Conservation (phyloP, 2,113 vertebrate genomes). For the Calypte anna region DNA sequence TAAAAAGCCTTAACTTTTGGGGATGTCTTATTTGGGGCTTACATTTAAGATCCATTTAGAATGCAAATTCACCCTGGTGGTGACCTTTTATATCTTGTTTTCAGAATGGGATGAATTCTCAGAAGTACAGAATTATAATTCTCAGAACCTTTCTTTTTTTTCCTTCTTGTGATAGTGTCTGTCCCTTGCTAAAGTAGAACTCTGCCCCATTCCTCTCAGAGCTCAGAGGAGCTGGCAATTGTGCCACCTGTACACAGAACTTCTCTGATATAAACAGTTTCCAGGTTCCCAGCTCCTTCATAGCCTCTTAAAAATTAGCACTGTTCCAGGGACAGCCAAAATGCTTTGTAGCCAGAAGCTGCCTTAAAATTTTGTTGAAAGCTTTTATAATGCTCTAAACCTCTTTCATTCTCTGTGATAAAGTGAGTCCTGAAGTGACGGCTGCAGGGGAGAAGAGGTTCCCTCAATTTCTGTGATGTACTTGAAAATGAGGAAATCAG, state of each 20-base stretch:
- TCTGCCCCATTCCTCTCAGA: not conserved
- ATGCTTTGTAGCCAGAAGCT: conserved; percentile 14
- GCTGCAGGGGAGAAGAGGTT: not conserved
- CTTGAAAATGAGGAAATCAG: not conserved
- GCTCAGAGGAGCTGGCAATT: not conserved
- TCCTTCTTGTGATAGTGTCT: not conserved
- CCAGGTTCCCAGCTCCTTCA: conserved; percentile 8
- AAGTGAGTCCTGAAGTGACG: conserved; percentile 10
- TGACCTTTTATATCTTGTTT: not conserved
- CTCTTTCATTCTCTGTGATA: not conserved
- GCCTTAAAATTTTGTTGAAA: conserved; percentile 13
- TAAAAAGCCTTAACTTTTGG: not conserved
- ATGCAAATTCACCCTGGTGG: not conserved
- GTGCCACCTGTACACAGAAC: not conserved
- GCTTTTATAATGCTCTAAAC: not conserved
- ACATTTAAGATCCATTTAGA: not conserved
- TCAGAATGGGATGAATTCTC: not conserved
- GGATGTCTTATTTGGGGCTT: not conserved
- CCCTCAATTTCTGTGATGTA: not conserved
- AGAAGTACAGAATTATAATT: not conserved
- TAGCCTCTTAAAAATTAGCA: conserved; percentile 28
- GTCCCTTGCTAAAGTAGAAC: not conserved
- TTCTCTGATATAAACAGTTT: not conserved
- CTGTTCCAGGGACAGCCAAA: not conserved
- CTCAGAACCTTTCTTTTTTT: not conserved